phyloP scores from a whole-genome alignment of 1,140 invertebrate genomes.

The Rhyacophila brunnea region DNA sequence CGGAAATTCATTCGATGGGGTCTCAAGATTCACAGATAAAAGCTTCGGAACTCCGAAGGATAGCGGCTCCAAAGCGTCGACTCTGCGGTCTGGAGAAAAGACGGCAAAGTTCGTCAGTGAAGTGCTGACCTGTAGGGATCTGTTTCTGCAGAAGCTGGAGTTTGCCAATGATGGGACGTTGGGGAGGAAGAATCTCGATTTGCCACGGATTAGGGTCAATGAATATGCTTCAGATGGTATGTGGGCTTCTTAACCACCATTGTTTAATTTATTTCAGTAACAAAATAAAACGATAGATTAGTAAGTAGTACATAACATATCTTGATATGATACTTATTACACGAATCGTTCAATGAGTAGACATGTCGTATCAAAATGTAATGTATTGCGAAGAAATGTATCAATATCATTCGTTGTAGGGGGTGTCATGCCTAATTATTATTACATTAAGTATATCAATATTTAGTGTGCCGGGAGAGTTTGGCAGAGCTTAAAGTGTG shows the following conservation, averaged over 20 bases:
- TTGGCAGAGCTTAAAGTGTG: too few relatives aligned
- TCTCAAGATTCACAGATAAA: not conserved
- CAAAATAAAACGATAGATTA: too few relatives aligned
- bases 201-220: conserved; percentile 16
- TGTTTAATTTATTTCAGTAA: too few relatives aligned
- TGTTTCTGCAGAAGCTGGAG: conserved; percentile 31
- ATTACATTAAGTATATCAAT: too few relatives aligned
- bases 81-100: conserved; percentile 13
- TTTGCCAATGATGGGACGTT: conserved; percentile 23
- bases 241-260: not conserved
- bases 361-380: too few relatives aligned
- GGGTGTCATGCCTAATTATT: too few relatives aligned
- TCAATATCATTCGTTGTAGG: too few relatives aligned
- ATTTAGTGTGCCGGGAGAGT: too few relatives aligned
- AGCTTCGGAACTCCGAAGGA: not conserved
- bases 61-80: not conserved
- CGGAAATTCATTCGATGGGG: not conserved
- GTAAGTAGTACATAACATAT: too few relatives aligned
- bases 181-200: conserved; percentile 11
- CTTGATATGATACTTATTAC: too few relatives aligned
- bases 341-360: too few relatives aligned
- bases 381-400: too few relatives aligned
- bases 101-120: conserved; percentile 31
- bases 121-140: conserved; percentile 27
- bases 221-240: conserved; percentile 29